Conservation (phyloP, 1,140 invertebrate species). For the Pantala flavescens region DNA sequence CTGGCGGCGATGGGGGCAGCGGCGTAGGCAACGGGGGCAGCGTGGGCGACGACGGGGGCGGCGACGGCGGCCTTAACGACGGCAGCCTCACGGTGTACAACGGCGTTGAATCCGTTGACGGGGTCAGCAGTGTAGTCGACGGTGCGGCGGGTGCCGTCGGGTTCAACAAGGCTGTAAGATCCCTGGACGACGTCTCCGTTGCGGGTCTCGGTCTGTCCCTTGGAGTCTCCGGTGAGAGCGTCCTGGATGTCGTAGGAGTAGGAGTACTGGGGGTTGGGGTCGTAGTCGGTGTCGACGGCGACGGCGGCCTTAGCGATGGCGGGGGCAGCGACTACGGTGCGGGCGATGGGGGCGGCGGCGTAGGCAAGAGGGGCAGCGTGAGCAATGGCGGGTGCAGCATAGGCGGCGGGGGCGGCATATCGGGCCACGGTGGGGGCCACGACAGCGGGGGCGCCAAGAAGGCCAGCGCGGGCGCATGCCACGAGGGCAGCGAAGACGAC, state of each 20-base stretch:
- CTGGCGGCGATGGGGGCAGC: conserved; percentile 23
- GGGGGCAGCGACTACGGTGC: conserved; percentile 11
- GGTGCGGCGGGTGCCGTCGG: conserved; percentile 31
- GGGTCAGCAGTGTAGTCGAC: conserved; percentile 29
- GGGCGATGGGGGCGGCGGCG: conserved; percentile 20
- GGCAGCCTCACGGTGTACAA: not conserved
- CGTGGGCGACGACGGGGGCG: conserved; percentile 39
- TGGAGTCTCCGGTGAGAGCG: conserved; percentile 36
- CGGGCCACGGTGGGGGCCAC: too few species aligned
- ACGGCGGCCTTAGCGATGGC: conserved; percentile 28
- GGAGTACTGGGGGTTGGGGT: conserved; percentile 20
- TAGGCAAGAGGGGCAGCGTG: conserved; percentile 24
- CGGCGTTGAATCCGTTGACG: conserved; percentile 31
- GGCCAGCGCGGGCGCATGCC: conserved; percentile 34
- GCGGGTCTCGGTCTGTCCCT: conserved; percentile 38
- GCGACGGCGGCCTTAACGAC: not conserved
- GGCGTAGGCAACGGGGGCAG: conserved; percentile 38
- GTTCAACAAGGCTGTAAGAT: conserved; percentile 27
- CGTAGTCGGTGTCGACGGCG: conserved; percentile 19
- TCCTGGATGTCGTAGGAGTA: conserved; percentile 23
- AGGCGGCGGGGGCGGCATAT: conserved; percentile 23
- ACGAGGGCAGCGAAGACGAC: conserved; percentile 34
- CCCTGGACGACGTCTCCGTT: conserved; percentile 32
- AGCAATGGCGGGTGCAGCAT: too few species aligned
- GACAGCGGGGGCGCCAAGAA: conserved; percentile 27